Conservation (phyloP, 2,113 vertebrate genomes). For the Cavia porcellus region DNA sequence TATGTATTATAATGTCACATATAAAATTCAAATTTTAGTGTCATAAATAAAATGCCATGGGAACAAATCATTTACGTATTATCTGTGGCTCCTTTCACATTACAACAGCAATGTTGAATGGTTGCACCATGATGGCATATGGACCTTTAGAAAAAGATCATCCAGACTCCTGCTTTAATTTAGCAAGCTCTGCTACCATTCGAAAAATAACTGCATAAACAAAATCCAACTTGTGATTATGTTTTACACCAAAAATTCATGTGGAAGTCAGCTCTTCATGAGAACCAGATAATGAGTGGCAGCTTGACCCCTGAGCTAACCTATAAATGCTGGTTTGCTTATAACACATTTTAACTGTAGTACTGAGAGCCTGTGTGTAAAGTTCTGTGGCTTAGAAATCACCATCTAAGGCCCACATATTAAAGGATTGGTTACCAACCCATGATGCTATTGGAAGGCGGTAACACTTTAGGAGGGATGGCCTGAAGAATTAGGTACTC, state of each 20-base stretch:
- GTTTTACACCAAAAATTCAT: constrained; percentile 29
- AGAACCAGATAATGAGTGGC: not conserved
- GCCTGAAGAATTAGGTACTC: too few relatives aligned
- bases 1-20: not conserved
- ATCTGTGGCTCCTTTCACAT: not conserved
- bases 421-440: too few relatives aligned
- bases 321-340: constrained; percentile 20
- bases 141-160: not conserved
- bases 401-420: not conserved
- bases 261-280: constrained; percentile 18
- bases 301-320: not conserved
- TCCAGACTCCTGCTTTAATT: not conserved
- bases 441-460: not conserved
- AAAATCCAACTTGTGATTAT: not conserved
- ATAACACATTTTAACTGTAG: not conserved
- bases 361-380: not conserved
- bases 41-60: constrained; percentile 30
- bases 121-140: not conserved
- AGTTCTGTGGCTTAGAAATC: not conserved
- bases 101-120: not conserved
- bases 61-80: not conserved
- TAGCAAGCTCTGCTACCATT: not conserved
- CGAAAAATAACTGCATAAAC: not conserved
- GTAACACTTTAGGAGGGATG: not conserved
- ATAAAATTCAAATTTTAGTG: constrained; percentile 53